Base-by-base conservation (phyloP, 1,140 invertebrate species). In the Papilio xuthus region DNA sequence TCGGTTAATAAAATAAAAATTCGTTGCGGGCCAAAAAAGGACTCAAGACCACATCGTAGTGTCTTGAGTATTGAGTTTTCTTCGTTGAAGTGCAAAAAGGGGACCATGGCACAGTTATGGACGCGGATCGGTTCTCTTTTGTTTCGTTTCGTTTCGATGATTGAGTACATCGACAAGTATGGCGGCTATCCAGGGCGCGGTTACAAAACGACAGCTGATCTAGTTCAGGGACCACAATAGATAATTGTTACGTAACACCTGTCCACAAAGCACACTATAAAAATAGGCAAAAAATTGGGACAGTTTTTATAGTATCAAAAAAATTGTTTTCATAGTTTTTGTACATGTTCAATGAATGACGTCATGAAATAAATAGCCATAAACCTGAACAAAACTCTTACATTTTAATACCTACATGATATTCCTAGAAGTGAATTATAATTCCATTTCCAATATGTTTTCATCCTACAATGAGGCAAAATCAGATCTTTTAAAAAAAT, bases 201-300 rank as follows among this genome's bases (percentile, higher is more conserved):
- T 90, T 90, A 89, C 91, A 88, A 92, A 90, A 92, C 85, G 81
- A 82, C 85, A 81, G 85, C 84, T 83, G 77, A 91, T 89, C 86
- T 90, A 88, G 90, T 91, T 92, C 90, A 92, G 88, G 90, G 90
- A 89, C 87, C 84, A 70, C 80, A 80, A 82, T 78, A 86, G 82
- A 87, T 91, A 88, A 92, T 92, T 89, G 88, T 91, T 90, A 88
- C 83, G 82, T 85, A 90, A 87, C 86, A 89, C 88, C 85, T 88
- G 86, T 82, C 86, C 75, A 81, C 81, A 78, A 53, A 26, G 8
- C 73, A 20, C 53, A 78, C 10, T 8, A 41, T 60, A 26, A 23
- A 23, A 60, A 23, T 60, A 60, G 23, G 23, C 23, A 60, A 60
- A 60, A 60, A 60, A 60, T 23, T 60, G 20, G 20, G 23, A 4